Evolutionary conservation across 2,113 vertebrate genomes (phyloP).

Genomic region (Turdus rufiventris): DNA sequence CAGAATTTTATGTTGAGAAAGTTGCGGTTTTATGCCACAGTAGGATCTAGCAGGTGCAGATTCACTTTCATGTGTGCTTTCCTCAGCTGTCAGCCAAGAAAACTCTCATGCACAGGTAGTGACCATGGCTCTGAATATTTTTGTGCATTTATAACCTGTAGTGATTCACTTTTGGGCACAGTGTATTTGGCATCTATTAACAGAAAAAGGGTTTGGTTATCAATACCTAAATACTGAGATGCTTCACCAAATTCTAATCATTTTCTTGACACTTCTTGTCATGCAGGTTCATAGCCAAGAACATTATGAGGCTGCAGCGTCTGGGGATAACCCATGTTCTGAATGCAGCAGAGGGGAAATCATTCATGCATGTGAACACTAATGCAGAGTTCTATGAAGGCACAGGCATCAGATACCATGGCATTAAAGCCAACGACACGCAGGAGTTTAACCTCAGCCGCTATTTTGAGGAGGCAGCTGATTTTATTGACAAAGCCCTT

Average conservation of each 20-base stretch:
- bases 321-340: constrained; percentile 93
- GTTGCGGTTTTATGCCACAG: background rate
- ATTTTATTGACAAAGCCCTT: constrained; percentile 93
- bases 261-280: background rate
- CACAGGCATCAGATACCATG: constrained; percentile 90
- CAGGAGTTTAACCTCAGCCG: constrained; percentile 91
- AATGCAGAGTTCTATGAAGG: constrained; percentile 90
- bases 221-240: background rate
- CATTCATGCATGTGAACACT: constrained; percentile 99
- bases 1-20: background rate
- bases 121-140: background rate
- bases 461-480: constrained; percentile 93
- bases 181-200: background rate
- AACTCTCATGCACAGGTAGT: background rate
- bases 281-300: constrained; percentile 90
- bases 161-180: background rate
- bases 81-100: background rate
- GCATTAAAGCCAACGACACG: constrained; percentile 92
- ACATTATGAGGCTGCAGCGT: constrained; percentile 85
- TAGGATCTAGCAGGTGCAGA: background rate
- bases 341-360: constrained; percentile 93
- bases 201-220: background rate
- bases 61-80: background rate
- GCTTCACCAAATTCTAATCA: background rate
- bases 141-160: background rate